Percentiles rank a stretch among this genome's conserved stretches.
These are phyloP conservation scores for Ectemnius lituratus DNA, from an alignment of 2,888 invertebrate species.

Conservation along the genomic window DNA sequence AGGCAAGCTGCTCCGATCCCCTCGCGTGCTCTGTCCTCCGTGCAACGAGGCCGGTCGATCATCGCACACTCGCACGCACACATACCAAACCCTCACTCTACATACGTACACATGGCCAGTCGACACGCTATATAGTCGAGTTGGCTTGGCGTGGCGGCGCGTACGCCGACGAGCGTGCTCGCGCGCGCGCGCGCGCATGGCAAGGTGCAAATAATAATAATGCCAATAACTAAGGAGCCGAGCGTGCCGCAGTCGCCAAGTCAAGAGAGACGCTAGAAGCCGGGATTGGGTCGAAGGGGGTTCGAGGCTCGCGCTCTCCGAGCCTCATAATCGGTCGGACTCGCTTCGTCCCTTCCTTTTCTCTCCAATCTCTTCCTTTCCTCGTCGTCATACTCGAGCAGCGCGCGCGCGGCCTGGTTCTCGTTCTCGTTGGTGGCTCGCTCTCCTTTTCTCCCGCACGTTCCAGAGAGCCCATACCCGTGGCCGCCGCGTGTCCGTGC, in stretches of 20 bases:
- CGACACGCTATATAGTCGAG: no score
- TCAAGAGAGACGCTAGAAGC: slow-evolving; percentile 50
- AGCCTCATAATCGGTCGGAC: slow-evolving; percentile 55
- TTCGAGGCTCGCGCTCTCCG: slow-evolving; percentile 55
- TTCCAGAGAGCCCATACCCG: slow-evolving; percentile 3
- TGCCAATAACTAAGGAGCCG: slow-evolving; percentile 53
- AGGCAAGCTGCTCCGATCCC: slow-evolving; percentile 42
- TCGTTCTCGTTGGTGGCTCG: slow-evolving; percentile 1
- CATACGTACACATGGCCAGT: no score
- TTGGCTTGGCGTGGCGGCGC: no score
- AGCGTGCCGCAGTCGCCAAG: slow-evolving; percentile 54
- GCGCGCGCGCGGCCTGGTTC: neutral
- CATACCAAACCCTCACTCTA: neutral
- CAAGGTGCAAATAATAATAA: slow-evolving; percentile 63
- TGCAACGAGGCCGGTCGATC: slow-evolving; percentile 56
- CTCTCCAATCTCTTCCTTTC: neutral
- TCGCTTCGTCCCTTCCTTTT: slow-evolving; percentile 33
- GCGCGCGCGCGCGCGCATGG: slow-evolving; percentile 45
- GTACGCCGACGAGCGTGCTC: neutral
- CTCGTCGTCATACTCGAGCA: slow-evolving; percentile 7
- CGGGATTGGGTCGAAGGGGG: slow-evolving; percentile 55
- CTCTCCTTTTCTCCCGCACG: slow-evolving; percentile 8
- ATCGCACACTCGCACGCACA: slow-evolving; percentile 28
- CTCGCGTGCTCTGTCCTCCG: slow-evolving; percentile 32
- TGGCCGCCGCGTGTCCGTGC: neutral